A percentile compares a stretch with the other conserved stretches of the same genome.
These are phyloP conservation scores for Hippocampus guttulatus DNA, from an alignment of 2,113 vertebrate species.

Conservation along the genomic window DNA sequence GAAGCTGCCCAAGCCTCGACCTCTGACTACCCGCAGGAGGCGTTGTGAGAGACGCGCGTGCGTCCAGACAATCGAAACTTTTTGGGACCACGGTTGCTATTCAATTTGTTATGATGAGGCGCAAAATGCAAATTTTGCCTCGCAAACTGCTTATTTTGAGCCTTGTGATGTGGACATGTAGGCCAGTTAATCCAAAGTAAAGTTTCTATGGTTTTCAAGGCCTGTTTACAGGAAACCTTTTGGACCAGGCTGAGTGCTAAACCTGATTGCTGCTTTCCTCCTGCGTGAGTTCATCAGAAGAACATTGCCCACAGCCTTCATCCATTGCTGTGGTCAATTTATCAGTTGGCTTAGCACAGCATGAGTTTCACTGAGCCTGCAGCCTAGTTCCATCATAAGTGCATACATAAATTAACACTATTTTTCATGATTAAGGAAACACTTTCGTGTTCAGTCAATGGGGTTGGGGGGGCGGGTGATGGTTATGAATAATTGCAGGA, in stretches of 20 bases:
- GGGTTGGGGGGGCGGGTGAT: neutral
- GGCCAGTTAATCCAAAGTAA: neutral
- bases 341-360: conserved; percentile 49
- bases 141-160: no score
- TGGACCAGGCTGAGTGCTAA: conserved; percentile 27
- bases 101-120: no score
- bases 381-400: conserved; percentile 13
- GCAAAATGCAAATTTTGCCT: no score
- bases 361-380: conserved; percentile 20
- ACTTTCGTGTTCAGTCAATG: neutral
- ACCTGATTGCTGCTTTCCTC: conserved; percentile 31
- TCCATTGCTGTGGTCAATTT: conserved; percentile 45
- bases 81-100: no score
- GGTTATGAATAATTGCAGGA: neutral
- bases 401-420: neutral
- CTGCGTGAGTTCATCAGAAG: conserved; percentile 39
- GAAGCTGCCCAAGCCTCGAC: no score
- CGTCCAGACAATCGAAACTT: no score
- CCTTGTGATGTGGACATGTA: neutral
- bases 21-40: no score
- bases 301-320: conserved; percentile 24
- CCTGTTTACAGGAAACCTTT: neutral
- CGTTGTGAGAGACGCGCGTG: no score
- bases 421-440: neutral
- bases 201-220: neutral